These are phyloP conservation scores for Corythucha ciliata DNA, from an alignment of 2,888 invertebrate species.

Conservation along the genomic window DNA sequence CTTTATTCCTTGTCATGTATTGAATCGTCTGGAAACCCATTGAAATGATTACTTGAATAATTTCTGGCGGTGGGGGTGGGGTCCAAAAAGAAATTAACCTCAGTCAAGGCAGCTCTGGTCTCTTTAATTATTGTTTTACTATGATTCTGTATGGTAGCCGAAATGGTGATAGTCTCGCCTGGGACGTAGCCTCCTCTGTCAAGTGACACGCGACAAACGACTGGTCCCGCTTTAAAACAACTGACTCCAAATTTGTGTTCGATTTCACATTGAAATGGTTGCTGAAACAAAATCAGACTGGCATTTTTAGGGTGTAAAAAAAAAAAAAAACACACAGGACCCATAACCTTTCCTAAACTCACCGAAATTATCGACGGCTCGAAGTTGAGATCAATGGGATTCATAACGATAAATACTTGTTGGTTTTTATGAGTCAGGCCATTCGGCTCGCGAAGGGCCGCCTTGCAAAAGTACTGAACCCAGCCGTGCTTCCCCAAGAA, in stretches of 20 bases:
- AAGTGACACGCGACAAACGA: slow-evolving; percentile 73
- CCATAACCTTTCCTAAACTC: slow-evolving; percentile 43
- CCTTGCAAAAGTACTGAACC: slow-evolving; percentile 91
- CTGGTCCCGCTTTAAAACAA: slow-evolving; percentile 79
- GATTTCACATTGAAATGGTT: slow-evolving; percentile 83
- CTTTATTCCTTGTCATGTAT: slow-evolving; percentile 75
- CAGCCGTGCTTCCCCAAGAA: slow-evolving; percentile 89
- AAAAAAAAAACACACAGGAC: not conserved
- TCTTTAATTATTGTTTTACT: slow-evolving; percentile 76
- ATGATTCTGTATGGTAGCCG: slow-evolving; percentile 73
- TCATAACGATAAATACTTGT: slow-evolving; percentile 95
- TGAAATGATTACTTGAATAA: no score
- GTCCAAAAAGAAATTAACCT: slow-evolving; percentile 42
- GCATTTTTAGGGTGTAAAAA: not conserved
- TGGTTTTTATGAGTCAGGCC: slow-evolving; percentile 89
- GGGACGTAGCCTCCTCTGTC: slow-evolving; percentile 92
- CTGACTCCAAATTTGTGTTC: slow-evolving; percentile 83
- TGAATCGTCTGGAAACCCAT: slow-evolving; percentile 61
- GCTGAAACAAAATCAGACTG: slow-evolving; percentile 45
- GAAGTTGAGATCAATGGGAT: slow-evolving; percentile 83
- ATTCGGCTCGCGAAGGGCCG: slow-evolving; percentile 76
- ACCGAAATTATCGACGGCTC: slow-evolving; percentile 82
- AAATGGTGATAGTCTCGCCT: slow-evolving; percentile 81
- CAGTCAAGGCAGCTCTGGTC: slow-evolving; percentile 76
- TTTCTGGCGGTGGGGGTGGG: no score